Evolutionary conservation across 2,888 invertebrate genomes (phyloP), one percentile per base, ranked within the genome.

Genomic region (Dorcus hopei): DNA sequence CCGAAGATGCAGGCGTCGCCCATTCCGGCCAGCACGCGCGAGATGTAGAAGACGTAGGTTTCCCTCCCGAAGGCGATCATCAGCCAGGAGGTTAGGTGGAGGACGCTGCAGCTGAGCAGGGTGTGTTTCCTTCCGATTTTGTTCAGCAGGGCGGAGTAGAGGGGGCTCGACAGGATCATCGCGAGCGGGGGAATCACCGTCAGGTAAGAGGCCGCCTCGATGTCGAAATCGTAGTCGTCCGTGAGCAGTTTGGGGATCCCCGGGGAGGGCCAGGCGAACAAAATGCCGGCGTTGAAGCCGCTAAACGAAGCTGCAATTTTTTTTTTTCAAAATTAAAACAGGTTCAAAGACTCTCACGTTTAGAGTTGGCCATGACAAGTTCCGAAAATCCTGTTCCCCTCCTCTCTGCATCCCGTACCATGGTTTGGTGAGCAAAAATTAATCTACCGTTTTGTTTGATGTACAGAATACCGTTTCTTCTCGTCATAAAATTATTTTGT

Each of bases 181-280:
- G 70, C 51, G 9, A 72, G 53, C 6, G 74, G 70, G 6, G 75
- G 71, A 49, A 75, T 68, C 3, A 74, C 70, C 1, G 70, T 71
- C 50, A 75, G 70, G 57, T 74, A 73, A 0, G 75, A 74, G 3
- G 72, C 73, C 65, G 74, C 64, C 16, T 73, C 72, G 57, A 71
- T 67, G 2, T 72, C 70, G 38, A 76, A 67, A 39, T 74, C 66
- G 43, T 68, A 66, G 5, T 68, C 66, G 9, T 64, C 63, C 38
- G 67, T 63, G 26, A 70, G 64, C 4, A 77, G 65, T 59, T 68
- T 69, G 38, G 73, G 72, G 14, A 75, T 68, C 9, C 74, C 71
- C 23, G 76, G 75, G 23, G 76, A 74, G 38, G 75, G 66, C 77
- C 76, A 77, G 2, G 70, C 62, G 61, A 67, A 68, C 9, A 68